Base-by-base conservation (phyloP, 2,797 vertebrate species). In the Psittacula echo region DNA sequence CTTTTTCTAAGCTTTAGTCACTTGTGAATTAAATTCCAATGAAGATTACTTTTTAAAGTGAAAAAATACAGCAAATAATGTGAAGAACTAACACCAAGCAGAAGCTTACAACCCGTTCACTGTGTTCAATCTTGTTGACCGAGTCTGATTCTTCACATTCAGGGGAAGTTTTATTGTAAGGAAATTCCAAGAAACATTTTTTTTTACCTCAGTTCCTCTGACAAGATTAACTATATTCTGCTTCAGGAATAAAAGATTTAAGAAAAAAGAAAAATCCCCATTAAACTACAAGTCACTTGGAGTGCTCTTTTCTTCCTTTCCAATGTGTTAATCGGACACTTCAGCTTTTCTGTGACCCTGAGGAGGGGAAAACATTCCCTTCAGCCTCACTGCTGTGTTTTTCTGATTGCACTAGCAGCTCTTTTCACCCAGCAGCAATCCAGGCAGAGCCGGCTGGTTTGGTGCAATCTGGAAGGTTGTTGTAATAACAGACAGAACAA, bases 401-500 rank as follows among this genome's bases (percentile, higher is more conserved):
- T 90, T 68, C 94, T 48, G 60, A 77, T 76, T 90, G 66, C 48
- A 78, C 45, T 60, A 76, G 75, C 94, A 89, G 62, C 21, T 70
- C 95, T 77, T 93, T 79, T 85, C 1, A 1, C 37, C 54, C 70
- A 64, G 73, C 75, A 93, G 92, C 58, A 79, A 47, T 66, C 92
- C 62, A 67, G 92, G 81, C 83, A 67, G 32, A 47, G 68, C 95
- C 8, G 10, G 92, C 62, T 73, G 60, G 78, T 87, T 32, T 21
- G 85, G 94, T 44, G 12, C 45, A 72, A 75, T 91, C 87, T 89
- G 85, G 67, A 78, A 62, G 14, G 37, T 66, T 86, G 82, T 66
- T 78, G 87, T 51, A 73, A 54, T 32, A 77, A 89, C 96, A 97
- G 90, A 81, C 91, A 94, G 90, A 96, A 95, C 67, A 90, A 58